Percentiles rank a stretch among this genome's conserved stretches.
These are phyloP conservation scores for Marcusenius ussheri DNA, from an alignment of 2,113 vertebrate genomes.

Conservation along the genomic window DNA sequence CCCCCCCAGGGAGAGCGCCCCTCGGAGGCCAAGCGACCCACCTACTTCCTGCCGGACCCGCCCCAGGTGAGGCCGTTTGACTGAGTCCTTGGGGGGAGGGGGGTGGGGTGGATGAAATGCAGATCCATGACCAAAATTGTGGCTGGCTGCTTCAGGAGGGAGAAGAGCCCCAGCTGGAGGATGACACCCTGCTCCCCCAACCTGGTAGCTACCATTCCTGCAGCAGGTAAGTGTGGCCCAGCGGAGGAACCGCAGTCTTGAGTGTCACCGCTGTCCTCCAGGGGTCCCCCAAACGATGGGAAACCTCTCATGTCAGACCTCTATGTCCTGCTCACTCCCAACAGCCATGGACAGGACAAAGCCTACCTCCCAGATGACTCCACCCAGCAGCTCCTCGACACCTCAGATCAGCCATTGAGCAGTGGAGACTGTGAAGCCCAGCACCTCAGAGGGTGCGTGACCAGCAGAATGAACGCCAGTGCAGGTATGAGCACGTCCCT, in stretches of 20 bases:
- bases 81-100: neutral
- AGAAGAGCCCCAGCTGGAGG: slow-evolving; percentile 30
- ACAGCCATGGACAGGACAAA: slow-evolving; percentile 47
- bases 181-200: slow-evolving; percentile 46
- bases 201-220: neutral
- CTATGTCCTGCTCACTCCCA: slow-evolving; percentile 22
- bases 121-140: neutral
- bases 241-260: neutral
- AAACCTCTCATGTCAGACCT: neutral
- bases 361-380: slow-evolving; percentile 66
- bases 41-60: slow-evolving; percentile 57
- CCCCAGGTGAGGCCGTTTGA: slow-evolving; percentile 59
- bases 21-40: slow-evolving; percentile 58
- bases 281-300: neutral
- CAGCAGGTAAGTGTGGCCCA: neutral
- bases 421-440: slow-evolving; percentile 35
- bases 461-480: slow-evolving; percentile 23
- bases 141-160: slow-evolving; percentile 52
- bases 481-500: slow-evolving; percentile 35
- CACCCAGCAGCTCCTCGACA: slow-evolving; percentile 60
- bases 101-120: neutral
- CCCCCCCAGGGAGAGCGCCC: slow-evolving; percentile 50
- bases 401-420: slow-evolving; percentile 50
- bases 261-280: neutral
- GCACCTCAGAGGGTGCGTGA: slow-evolving; percentile 21